Evolutionary conservation across 37 sponge, comb jelly and placozoan genomes (phyloP), one percentile per base, ranked within the genome.

Genomic region (Mnemiopsis leidyi): DNA sequence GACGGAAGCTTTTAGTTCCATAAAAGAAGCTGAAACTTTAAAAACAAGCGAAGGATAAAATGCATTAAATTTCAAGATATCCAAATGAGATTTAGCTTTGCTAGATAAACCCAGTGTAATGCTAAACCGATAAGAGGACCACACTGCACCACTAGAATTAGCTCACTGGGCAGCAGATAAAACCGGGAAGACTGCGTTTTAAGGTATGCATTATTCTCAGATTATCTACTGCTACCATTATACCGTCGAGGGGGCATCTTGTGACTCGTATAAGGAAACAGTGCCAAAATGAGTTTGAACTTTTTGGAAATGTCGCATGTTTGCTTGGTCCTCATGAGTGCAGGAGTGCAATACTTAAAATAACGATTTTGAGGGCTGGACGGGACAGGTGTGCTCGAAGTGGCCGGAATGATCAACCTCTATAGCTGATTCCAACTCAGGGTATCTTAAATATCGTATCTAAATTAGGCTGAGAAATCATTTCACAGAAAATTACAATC

Each of bases 1-100:
- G n/a, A n/a, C n/a, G n/a, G n/a, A n/a, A n/a, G n/a, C n/a, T n/a
- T n/a, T n/a, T n/a, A n/a, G n/a, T n/a, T n/a, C n/a, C n/a, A n/a
- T 48, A 18, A 48, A 48, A 48, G 61, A 48, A 48, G 61, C 61
- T 18, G 61, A 48, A 48, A 48, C 61, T 48, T 48, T 48, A 18
- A 48, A 48, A 48, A 48, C 61, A 5, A 13, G 61, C 61, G 9
- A 48, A 5, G 73, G 2, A 28, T 21, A 69, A 69, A 69, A 69
- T 69, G 73, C 73, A 69, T 69, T 69, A 69, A 69, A 69, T 69
- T 69, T 69, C 73, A 69, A 69, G 28, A 25, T 69, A 69, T 25
- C 61, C 61, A 48, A 48, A 48, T 48, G 61, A 48, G 73, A 25
- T 25, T 28, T 21, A 69, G 73, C 2, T 69, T 25, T 69, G 73